These are phyloP conservation scores for Pao palembangensis DNA, from an alignment of 2,113 vertebrate genomes.

Conservation along the genomic window DNA sequence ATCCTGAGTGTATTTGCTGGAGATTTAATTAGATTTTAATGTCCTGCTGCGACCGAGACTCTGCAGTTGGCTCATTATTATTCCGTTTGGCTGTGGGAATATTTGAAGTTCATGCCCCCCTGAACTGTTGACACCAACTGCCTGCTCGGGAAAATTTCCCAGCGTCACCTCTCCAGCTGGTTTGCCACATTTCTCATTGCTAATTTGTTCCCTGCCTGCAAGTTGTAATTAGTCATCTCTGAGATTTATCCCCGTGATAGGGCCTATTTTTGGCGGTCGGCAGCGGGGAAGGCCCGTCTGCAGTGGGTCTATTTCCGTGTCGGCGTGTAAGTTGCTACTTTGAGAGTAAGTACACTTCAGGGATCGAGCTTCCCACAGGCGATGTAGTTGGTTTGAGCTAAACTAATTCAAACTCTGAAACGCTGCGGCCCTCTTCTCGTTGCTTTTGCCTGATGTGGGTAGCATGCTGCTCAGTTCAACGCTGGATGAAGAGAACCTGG, in stretches of 20 bases:
- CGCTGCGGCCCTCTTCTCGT: conserved; percentile 25
- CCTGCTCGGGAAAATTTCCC: conserved; percentile 1
- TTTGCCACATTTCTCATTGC: conserved; percentile 12
- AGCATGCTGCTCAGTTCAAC: conserved; percentile 18
- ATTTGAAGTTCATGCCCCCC: conserved; percentile 5
- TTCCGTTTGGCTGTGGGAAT: background rate
- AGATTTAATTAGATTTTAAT: conserved; percentile 11
- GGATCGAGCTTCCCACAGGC: conserved; percentile 34
- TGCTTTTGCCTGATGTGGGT: conserved; percentile 26
- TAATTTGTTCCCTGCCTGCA: conserved; percentile 43
- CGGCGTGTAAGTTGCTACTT: conserved; percentile 10
- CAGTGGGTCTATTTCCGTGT: conserved; percentile 22
- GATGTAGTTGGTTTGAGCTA: conserved; percentile 55
- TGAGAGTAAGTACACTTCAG: conserved; percentile 33
- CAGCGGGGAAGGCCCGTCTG: conserved; percentile 5
- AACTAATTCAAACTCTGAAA: conserved; percentile 49
- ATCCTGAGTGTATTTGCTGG: background rate
- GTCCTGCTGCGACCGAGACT: background rate
- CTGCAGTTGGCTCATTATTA: background rate
- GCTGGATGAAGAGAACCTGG: background rate
- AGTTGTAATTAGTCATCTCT: conserved; percentile 34
- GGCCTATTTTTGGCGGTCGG: conserved; percentile 13
- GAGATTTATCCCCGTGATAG: conserved; percentile 39
- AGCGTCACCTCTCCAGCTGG: background rate
- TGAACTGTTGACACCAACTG: conserved; percentile 23